phyloP scores from a whole-genome alignment of 2,888 invertebrate species.

The Dolichopus griseipennis region DNA sequence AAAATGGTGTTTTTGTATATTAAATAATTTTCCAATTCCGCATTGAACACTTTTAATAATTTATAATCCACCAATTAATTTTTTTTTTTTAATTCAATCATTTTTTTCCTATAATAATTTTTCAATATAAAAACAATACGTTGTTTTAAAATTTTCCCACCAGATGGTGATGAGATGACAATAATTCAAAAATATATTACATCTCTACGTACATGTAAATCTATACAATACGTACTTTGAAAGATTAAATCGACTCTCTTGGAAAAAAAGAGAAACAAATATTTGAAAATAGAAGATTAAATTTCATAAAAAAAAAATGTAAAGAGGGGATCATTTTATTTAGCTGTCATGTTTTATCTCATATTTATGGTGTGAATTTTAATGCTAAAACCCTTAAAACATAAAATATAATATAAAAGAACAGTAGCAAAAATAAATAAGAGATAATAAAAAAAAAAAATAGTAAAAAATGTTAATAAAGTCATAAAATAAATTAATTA shows the following conservation, averaged over 20 bases:
- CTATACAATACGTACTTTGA: neutral
- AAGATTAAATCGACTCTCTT: neutral
- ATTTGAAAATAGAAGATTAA: too few species aligned
- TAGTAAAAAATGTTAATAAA: too few species aligned
- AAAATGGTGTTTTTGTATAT: neutral
- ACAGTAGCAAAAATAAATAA: too few species aligned
- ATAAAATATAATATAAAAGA: too few species aligned
- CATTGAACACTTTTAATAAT: neutral
- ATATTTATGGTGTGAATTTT: conserved; percentile 6
- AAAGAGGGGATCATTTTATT: neutral
- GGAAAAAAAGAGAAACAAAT: too few species aligned
- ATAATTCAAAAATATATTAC: too few species aligned
- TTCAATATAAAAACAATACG: too few species aligned
- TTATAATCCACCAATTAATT: neutral
- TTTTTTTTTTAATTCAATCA: neutral
- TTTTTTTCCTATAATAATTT: too few species aligned
- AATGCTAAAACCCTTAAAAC: too few species aligned
- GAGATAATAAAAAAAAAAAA: too few species aligned
- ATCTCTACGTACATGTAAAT: neutral
- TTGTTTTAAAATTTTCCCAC: neutral
- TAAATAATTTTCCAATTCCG: neutral
- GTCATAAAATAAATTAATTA: too few species aligned
- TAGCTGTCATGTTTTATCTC: neutral
- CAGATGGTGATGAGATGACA: neutral
- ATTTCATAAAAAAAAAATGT: too few species aligned